A percentile compares a stretch with the other conserved stretches of the same genome.
These are phyloP conservation scores for Ptyas mucosa DNA, from an alignment of 2,113 vertebrate genomes.

Conservation along the genomic window DNA sequence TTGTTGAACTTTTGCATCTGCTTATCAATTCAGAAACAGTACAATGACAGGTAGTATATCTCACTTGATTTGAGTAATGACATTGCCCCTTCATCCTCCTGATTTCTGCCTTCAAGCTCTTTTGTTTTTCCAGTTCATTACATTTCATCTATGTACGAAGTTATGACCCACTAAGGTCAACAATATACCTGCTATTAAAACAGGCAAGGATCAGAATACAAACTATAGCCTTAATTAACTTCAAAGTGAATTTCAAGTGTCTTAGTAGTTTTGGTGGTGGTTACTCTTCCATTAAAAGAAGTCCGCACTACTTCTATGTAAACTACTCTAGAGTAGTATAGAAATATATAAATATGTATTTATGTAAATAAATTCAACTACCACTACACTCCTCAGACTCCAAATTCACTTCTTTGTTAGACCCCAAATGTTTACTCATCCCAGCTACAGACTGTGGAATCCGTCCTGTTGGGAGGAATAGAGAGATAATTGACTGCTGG, in stretches of 20 bases:
- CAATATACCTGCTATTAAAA: not conserved
- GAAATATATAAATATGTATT: not conserved
- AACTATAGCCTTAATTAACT: slow-evolving; percentile 29
- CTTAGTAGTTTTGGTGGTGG: not conserved
- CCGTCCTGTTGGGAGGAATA: not conserved
- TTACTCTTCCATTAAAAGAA: not conserved
- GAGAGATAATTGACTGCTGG: not conserved
- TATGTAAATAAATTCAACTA: not conserved
- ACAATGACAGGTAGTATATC: not conserved
- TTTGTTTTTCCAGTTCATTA: slow-evolving; percentile 39
- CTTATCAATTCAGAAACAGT: slow-evolving; percentile 17
- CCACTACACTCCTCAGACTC: not conserved
- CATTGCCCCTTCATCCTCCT: slow-evolving; percentile 7
- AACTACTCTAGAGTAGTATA: not conserved
- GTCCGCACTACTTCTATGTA: not conserved
- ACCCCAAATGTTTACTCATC: not conserved
- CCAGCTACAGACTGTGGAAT: not conserved
- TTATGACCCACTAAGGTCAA: slow-evolving; percentile 16
- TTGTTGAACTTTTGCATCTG: slow-evolving; percentile 16
- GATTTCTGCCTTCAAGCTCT: slow-evolving; percentile 33
- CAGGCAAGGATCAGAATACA: slow-evolving; percentile 16
- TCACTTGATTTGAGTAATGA: slow-evolving; percentile 26
- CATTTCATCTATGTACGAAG: slow-evolving; percentile 37
- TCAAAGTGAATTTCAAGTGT: not conserved
- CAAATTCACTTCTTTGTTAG: not conserved